phyloP scores from a whole-genome alignment of 2,797 vertebrate species.

The Siniperca scherzeri region DNA sequence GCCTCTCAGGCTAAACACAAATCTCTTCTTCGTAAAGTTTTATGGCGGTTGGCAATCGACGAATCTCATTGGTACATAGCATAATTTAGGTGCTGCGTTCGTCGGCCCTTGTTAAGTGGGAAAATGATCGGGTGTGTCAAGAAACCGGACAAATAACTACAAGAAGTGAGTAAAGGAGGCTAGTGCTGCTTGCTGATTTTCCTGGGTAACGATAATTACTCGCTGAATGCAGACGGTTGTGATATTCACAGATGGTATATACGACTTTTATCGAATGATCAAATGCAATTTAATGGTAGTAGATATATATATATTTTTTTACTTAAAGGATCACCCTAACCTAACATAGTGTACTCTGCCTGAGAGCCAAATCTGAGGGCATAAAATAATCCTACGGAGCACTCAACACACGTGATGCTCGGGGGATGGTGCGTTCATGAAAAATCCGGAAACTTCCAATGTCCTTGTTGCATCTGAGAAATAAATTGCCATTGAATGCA shows the following conservation, averaged over 20 bases:
- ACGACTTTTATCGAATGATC: rapidly evolving
- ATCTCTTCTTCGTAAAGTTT: background rate
- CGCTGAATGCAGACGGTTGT: background rate
- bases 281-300: background rate
- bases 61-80: background rate
- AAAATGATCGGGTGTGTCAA: background rate
- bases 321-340: rapidly evolving
- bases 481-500: background rate
- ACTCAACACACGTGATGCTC: slow-evolving; percentile 26
- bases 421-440: slow-evolving; percentile 32
- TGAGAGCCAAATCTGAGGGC: slow-evolving; percentile 21
- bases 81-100: background rate
- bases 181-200: background rate
- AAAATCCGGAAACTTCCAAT: rapidly evolving
- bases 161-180: background rate
- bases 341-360: background rate
- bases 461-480: background rate
- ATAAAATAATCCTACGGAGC: rapidly evolving
- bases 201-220: too few species aligned
- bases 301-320: background rate
- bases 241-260: background rate
- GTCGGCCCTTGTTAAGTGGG: background rate
- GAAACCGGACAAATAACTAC: too few species aligned
- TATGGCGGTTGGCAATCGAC: too few species aligned
- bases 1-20: slow-evolving; percentile 50